These are phyloP conservation scores for Bombus sibiricus DNA, from an alignment of 1,140 invertebrate genomes.

Conservation along the genomic window DNA sequence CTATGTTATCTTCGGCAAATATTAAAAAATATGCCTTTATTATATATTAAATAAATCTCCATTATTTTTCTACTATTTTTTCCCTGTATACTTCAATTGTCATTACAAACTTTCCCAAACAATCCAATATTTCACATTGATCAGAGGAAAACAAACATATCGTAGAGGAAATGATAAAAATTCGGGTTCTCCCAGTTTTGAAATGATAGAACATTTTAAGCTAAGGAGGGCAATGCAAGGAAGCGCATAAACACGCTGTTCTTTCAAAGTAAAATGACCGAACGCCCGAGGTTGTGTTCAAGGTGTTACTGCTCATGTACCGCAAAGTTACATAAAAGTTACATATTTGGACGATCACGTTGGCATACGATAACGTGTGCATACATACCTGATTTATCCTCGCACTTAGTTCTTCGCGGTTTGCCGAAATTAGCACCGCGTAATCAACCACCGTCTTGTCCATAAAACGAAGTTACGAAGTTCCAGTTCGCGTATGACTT, in stretches of 20 bases:
- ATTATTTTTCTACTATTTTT: neutral
- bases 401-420: conserved; percentile 11
- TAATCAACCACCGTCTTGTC: neutral
- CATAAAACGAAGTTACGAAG: neutral
- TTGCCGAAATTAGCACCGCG: neutral
- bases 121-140: neutral
- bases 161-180: neutral
- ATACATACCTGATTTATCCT: neutral
- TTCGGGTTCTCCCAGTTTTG: neutral
- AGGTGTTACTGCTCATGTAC: neutral
- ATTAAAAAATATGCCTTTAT: no score
- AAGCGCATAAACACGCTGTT: conserved; percentile 11
- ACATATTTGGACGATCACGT: neutral
- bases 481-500: neutral
- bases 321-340: conserved; percentile 26
- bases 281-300: conserved; percentile 22
- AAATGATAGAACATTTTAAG: neutral
- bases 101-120: neutral
- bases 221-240: neutral
- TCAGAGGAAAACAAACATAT: neutral
- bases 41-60: no score
- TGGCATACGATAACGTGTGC: neutral
- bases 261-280: conserved; percentile 27
- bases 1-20: no score
- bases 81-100: no score